These are phyloP conservation scores for Sialis lutaria DNA, from an alignment of 2,888 invertebrate species.

Conservation along the genomic window DNA sequence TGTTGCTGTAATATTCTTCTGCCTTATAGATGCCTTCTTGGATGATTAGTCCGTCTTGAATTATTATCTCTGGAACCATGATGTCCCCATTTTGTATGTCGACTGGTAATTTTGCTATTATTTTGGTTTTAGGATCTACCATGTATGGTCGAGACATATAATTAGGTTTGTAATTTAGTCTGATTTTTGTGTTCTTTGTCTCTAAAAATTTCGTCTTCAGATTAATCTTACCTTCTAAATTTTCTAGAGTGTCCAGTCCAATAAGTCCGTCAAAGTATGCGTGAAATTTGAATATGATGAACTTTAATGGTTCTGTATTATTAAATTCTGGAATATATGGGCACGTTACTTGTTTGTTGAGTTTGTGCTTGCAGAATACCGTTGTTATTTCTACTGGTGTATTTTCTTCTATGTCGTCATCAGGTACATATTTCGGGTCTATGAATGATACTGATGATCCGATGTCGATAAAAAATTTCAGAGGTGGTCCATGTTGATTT, in stretches of 20 bases:
- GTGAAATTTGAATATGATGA: constrained; percentile 1
- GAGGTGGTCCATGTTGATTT: background rate
- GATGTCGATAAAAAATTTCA: background rate
- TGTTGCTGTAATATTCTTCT: background rate
- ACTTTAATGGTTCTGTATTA: background rate
- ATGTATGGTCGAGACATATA: background rate
- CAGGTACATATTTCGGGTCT: background rate
- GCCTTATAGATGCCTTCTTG: background rate
- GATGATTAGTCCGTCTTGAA: background rate
- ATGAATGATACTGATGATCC: background rate
- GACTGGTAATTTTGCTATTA: background rate
- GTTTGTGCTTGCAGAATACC: background rate
- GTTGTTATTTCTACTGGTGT: background rate
- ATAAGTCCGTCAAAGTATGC: constrained; percentile 2
- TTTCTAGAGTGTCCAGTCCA: background rate
- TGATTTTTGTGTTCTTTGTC: background rate
- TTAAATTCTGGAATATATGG: background rate
- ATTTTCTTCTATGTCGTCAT: background rate
- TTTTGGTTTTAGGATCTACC: background rate
- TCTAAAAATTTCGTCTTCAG: background rate
- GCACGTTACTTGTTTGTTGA: background rate
- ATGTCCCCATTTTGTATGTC: background rate
- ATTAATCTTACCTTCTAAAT: background rate
- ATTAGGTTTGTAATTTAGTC: background rate
- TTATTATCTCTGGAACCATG: background rate